Conservation (phyloP, 2,113 vertebrate genomes). For the Notechis scutatus region DNA sequence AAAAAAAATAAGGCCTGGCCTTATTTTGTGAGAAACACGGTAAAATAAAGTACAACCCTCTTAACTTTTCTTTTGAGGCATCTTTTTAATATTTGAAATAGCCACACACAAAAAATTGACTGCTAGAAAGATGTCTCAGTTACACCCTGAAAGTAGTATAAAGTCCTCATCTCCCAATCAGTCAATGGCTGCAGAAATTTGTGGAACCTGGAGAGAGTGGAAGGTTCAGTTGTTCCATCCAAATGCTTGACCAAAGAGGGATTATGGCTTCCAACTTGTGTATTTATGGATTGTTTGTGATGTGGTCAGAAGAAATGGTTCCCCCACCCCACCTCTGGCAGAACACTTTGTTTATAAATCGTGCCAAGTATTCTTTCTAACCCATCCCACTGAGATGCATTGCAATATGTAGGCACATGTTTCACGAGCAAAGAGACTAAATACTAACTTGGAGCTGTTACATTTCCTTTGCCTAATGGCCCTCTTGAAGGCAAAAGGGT, state of each 20-base stretch:
- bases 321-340: not conserved
- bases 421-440: not conserved
- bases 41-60: not conserved
- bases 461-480: not conserved
- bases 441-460: not conserved
- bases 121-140: not conserved
- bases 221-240: not conserved
- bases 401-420: not conserved
- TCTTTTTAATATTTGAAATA: not conserved
- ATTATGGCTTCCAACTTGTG: not conserved
- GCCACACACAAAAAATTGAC: not conserved
- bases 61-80: not conserved
- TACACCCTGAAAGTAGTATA: not conserved
- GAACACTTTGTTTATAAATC: not conserved
- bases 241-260: not conserved
- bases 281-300: not conserved
- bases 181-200: not conserved
- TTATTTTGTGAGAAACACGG: too few relatives aligned
- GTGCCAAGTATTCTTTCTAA: not conserved
- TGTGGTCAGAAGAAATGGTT: not conserved
- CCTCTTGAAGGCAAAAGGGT: not conserved
- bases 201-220: not conserved
- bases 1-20: too few relatives aligned
- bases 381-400: not conserved
- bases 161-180: not conserved